These are phyloP conservation scores for Epiblema foenella DNA, from an alignment of 2,888 invertebrate genomes.

Conservation along the genomic window DNA sequence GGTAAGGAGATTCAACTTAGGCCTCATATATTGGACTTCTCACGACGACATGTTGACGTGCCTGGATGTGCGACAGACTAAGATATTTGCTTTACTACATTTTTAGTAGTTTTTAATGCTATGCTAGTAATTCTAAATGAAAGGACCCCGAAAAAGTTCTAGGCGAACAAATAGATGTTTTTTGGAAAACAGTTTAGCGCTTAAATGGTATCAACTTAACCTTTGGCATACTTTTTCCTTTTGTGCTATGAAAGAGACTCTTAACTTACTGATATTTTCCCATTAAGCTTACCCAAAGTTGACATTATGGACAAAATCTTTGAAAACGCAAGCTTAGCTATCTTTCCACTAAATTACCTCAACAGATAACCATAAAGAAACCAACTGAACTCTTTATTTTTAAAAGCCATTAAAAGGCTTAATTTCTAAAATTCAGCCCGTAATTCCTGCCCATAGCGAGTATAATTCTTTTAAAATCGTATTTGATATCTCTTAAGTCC, in stretches of 20 bases:
- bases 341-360: conserved; percentile 40
- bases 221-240: neutral
- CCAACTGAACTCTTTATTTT: conserved; percentile 33
- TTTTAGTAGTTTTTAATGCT: too few species aligned
- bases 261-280: conserved; percentile 4
- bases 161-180: too few species aligned
- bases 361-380: conserved; percentile 33
- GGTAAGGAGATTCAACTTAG: conserved; percentile 6
- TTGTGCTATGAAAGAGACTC: neutral
- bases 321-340: conserved; percentile 18
- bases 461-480: conserved; percentile 4
- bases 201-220: neutral
- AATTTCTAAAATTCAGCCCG: conserved; percentile 21
- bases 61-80: too few species aligned
- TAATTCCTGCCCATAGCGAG: neutral
- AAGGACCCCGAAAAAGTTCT: too few species aligned
- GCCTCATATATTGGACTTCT: neutral
- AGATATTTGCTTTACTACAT: too few species aligned
- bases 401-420: conserved; percentile 40
- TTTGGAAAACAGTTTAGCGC: too few species aligned
- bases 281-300: conserved; percentile 3
- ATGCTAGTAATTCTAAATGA: too few species aligned
- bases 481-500: neutral
- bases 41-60: neutral
- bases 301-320: conserved; percentile 24